Conservation (phyloP, 1,140 invertebrate species). For the Pentalonia nigronervosa region DNA sequence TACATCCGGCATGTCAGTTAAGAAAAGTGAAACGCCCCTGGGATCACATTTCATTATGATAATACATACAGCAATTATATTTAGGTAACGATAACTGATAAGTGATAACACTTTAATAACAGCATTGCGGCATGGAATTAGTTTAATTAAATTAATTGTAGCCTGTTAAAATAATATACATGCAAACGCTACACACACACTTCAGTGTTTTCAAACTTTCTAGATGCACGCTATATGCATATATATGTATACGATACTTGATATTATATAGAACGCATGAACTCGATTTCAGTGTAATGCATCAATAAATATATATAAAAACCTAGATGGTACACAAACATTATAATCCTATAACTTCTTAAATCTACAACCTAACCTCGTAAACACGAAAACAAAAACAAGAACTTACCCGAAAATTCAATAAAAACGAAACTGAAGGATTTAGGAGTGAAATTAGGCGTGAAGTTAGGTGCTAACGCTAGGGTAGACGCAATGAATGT, state of each 20-base stretch:
- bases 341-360: background rate
- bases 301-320: background rate
- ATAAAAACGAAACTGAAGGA: background rate
- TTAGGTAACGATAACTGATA: background rate
- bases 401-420: background rate
- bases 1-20: background rate
- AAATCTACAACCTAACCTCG: background rate
- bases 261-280: background rate
- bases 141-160: slow-evolving; percentile 12
- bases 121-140: background rate
- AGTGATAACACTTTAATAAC: background rate
- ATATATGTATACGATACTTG: background rate
- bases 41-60: background rate
- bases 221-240: background rate
- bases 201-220: background rate
- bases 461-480: background rate
- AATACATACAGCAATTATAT: background rate
- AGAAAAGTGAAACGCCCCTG: background rate
- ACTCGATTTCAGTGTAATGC: background rate
- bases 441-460: too few relatives aligned
- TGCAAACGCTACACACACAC: background rate
- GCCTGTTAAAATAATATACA: background rate
- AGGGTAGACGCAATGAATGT: too few relatives aligned
- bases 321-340: background rate
- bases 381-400: background rate